Evolutionary conservation across 2,888 invertebrate species (phyloP).

Genomic region (Glyphotaelius pellucidus): DNA sequence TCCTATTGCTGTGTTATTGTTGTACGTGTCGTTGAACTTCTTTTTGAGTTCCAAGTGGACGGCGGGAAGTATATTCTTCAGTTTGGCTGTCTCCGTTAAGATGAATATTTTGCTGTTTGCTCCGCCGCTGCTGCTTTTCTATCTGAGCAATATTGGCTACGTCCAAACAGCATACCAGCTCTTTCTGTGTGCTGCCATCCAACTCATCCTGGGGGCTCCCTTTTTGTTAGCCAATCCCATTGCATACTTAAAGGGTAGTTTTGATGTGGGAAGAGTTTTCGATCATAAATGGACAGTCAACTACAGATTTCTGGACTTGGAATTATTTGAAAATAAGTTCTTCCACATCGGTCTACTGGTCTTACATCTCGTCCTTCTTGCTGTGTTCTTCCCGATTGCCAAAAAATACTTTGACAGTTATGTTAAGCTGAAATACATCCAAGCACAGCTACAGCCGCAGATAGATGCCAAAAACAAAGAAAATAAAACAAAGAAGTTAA

Average conservation of each 20-base stretch:
- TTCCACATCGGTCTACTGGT: slow-evolving; percentile 89
- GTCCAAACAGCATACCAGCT: slow-evolving; percentile 85
- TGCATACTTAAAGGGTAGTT: slow-evolving; percentile 92
- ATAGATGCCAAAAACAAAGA: slow-evolving; percentile 77
- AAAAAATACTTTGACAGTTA: slow-evolving; percentile 86
- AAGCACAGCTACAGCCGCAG: slow-evolving; percentile 82
- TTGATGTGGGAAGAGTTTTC: slow-evolving; percentile 96
- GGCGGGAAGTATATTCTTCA: slow-evolving; percentile 91
- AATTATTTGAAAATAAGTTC: slow-evolving; percentile 86
- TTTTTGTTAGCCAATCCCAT: slow-evolving; percentile 89
- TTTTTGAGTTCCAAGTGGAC: slow-evolving; percentile 90
- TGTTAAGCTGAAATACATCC: slow-evolving; percentile 81
- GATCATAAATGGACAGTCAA: slow-evolving; percentile 99
- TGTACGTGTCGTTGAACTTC: slow-evolving; percentile 89
- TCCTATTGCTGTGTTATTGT: slow-evolving; percentile 92
- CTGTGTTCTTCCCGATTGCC: slow-evolving; percentile 83
- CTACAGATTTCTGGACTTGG: slow-evolving; percentile 91
- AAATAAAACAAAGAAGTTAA: slow-evolving; percentile 71
- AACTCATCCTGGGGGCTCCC: slow-evolving; percentile 90
- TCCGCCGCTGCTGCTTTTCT: slow-evolving; percentile 93
- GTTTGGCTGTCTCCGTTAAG: slow-evolving; percentile 97
- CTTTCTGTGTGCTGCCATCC: slow-evolving; percentile 87
- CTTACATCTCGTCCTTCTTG: slow-evolving; percentile 84
- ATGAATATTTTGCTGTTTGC: slow-evolving; percentile 99
- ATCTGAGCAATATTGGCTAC: slow-evolving; percentile 87